These are phyloP conservation scores for Drosophila orena DNA, from an alignment of 1,140 invertebrate species.

Conservation along the genomic window DNA sequence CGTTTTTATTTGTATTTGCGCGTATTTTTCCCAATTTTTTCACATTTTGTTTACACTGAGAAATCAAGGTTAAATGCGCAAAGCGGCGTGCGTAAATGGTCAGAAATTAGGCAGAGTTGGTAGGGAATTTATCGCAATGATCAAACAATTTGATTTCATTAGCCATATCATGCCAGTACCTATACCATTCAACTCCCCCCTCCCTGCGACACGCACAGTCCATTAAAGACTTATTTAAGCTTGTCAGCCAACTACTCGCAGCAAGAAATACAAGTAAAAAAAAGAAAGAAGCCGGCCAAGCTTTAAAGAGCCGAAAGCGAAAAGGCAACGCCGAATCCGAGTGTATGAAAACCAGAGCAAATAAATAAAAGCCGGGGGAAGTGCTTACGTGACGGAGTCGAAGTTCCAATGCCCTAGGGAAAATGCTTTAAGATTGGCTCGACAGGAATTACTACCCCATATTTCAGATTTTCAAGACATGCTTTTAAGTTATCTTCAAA, in stretches of 20 bases:
- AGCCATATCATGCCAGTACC: constrained; percentile 11
- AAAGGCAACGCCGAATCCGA: constrained; percentile 24
- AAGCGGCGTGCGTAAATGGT: constrained; percentile 68
- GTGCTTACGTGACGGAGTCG: constrained; percentile 12
- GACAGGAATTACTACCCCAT: constrained; percentile 1
- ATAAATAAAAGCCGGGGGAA: constrained; percentile 28
- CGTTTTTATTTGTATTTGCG: constrained; percentile 26
- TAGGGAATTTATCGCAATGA: constrained; percentile 77
- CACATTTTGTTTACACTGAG: constrained; percentile 74
- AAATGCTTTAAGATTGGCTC: background rate
- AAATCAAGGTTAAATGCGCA: constrained; percentile 81
- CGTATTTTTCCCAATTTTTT: constrained; percentile 12
- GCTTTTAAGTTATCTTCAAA: too few species aligned
- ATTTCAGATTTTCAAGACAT: background rate
- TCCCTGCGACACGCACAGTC: constrained; percentile 27
- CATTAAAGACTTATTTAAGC: constrained; percentile 48
- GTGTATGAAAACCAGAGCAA: constrained; percentile 43
- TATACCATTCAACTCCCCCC: constrained; percentile 5
- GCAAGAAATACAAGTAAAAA: background rate
- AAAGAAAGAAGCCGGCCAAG: constrained; percentile 6
- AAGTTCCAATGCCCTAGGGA: constrained; percentile 22
- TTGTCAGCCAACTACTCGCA: constrained; percentile 16
- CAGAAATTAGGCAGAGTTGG: constrained; percentile 64
- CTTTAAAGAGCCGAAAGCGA: constrained; percentile 34
- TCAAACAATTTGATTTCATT: constrained; percentile 69